Conservation (phyloP, 2,888 invertebrate genomes). For the Euzetes globulus region DNA sequence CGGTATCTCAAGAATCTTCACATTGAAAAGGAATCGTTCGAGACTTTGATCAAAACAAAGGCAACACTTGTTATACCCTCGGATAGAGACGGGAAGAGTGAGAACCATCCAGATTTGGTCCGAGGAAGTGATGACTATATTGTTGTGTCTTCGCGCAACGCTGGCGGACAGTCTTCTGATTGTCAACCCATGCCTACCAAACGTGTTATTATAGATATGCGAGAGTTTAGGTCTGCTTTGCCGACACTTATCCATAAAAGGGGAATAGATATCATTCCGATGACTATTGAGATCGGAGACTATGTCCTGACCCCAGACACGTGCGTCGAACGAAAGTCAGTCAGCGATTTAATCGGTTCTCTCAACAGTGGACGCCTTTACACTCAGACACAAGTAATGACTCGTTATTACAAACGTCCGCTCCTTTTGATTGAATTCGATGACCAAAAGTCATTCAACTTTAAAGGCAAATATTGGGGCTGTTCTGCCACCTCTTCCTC, state of each 20-base stretch:
- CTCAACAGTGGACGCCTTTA: constrained; percentile 88
- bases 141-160: constrained; percentile 42
- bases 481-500: background rate
- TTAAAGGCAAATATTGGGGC: constrained; percentile 58
- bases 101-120: constrained; percentile 52
- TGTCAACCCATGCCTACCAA: background rate
- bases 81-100: constrained; percentile 77
- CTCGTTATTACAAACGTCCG: constrained; percentile 73
- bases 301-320: constrained; percentile 94
- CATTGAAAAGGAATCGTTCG: constrained; percentile 90
- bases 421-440: constrained; percentile 93
- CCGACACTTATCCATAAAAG: constrained; percentile 86
- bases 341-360: constrained; percentile 92
- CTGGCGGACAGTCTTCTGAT: constrained; percentile 52
- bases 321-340: constrained; percentile 91
- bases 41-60: constrained; percentile 81
- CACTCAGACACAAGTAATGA: constrained; percentile 91
- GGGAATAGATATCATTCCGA: constrained; percentile 82
- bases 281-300: constrained; percentile 86
- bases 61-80: constrained; percentile 83
- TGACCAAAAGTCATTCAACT: constrained; percentile 78
- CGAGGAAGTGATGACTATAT: constrained; percentile 45
- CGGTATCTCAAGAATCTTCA: constrained; percentile 81
- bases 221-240: constrained; percentile 93
- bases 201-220: constrained; percentile 77